Conservation (phyloP, 2,888 invertebrate species). For the Gisinianus flammeolus region DNA sequence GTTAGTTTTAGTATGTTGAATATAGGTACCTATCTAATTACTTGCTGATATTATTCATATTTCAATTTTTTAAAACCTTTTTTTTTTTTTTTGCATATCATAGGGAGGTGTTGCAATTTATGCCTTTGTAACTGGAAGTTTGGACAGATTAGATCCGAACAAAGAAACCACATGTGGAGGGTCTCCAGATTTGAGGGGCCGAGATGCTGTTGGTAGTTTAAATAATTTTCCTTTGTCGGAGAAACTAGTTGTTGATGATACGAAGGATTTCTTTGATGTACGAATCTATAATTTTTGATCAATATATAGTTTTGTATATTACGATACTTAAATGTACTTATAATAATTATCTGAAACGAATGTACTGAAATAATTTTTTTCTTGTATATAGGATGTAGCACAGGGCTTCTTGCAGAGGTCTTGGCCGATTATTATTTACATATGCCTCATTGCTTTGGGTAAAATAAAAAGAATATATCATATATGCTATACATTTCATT, state of each 20-base stretch:
- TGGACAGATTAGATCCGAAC: conserved; percentile 57
- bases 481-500: too few relatives aligned
- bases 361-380: too few relatives aligned
- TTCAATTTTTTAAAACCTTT: not conserved
- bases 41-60: not conserved
- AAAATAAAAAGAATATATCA: too few relatives aligned
- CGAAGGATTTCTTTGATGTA: conserved; percentile 13
- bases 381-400: conserved; percentile 71
- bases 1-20: not conserved
- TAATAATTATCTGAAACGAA: too few relatives aligned
- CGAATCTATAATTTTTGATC: conserved; percentile 12
- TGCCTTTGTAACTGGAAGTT: conserved; percentile 66
- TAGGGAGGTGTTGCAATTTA: conserved; percentile 62
- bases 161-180: not conserved
- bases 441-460: conserved; percentile 69
- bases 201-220: not conserved
- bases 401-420: conserved; percentile 67
- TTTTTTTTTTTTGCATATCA: not conserved
- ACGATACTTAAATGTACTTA: too few relatives aligned
- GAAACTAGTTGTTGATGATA: not conserved
- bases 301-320: too few relatives aligned
- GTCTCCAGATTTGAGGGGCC: not conserved
- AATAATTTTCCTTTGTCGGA: not conserved
- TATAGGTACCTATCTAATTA: not conserved
- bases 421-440: conserved; percentile 68